Evolutionary conservation across 2,113 vertebrate genomes (phyloP).

Genomic region (Colaptes auratus): DNA sequence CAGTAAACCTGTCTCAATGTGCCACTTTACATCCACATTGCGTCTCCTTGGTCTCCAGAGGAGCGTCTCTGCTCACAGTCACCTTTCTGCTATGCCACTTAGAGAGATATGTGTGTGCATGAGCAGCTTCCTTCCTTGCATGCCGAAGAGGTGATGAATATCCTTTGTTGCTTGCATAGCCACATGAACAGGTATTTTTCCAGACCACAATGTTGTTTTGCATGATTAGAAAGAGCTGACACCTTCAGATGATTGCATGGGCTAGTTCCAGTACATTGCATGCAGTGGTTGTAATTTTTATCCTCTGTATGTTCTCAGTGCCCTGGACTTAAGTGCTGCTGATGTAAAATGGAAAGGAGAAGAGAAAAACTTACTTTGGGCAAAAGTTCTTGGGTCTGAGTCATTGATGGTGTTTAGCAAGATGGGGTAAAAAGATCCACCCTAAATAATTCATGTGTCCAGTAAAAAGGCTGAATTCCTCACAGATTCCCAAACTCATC

Average conservation of each 20-base stretch:
- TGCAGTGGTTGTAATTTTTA: neutral
- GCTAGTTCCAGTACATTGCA: neutral
- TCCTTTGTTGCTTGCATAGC: neutral
- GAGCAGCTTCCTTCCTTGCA: neutral
- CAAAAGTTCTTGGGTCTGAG: neutral
- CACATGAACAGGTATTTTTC: constrained; percentile 2
- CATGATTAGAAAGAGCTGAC: constrained; percentile 5
- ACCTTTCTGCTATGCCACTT: constrained; percentile 12
- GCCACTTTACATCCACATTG: constrained; percentile 47
- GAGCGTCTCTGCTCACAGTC: neutral
- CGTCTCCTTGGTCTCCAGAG: constrained; percentile 34
- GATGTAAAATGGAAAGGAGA: neutral
- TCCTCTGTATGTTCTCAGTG: neutral
- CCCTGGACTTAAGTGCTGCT: neutral
- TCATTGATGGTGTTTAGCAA: neutral
- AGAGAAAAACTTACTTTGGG: neutral
- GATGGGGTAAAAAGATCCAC: neutral
- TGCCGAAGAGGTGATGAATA: neutral
- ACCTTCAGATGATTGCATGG: neutral
- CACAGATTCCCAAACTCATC: neutral
- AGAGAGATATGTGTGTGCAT: neutral
- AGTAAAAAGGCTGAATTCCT: neutral
- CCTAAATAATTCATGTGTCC: neutral
- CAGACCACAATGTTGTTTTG: neutral
- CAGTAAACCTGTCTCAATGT: constrained; percentile 47